Evolutionary conservation across 2,797 vertebrate genomes (phyloP).

Genomic region (Malacoctenus gilli): DNA sequence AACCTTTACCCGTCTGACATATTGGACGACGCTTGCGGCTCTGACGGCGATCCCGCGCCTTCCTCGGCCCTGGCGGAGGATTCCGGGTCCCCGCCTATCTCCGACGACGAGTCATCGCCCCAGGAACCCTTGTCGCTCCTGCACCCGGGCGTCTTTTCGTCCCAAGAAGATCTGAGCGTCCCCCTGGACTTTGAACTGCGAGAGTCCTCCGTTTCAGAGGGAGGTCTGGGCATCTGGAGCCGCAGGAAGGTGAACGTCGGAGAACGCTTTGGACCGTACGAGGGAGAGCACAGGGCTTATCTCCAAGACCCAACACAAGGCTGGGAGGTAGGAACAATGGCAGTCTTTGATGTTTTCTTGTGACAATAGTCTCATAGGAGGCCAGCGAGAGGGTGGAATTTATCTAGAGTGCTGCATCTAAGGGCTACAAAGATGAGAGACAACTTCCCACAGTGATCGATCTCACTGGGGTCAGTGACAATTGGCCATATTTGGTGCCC

Average conservation of each 20-base stretch:
- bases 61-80: conserved; percentile 78
- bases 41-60: conserved; percentile 79
- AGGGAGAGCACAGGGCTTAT: conserved; percentile 83
- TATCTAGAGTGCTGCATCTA: no score
- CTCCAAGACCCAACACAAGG: conserved; percentile 85
- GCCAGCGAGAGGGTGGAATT: no score
- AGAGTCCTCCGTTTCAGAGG: conserved; percentile 84
- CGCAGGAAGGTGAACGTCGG: conserved; percentile 88
- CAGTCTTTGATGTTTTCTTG: no score
- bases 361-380: no score
- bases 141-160: conserved; percentile 84
- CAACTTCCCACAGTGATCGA: no score
- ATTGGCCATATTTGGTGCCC: no score
- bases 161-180: conserved; percentile 84
- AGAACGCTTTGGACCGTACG: conserved; percentile 92
- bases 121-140: conserved; percentile 84
- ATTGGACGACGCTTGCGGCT: conserved; percentile 82
- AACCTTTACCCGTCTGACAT: conserved; percentile 84
- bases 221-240: conserved; percentile 92
- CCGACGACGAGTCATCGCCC: conserved; percentile 86
- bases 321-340: conserved; percentile 90
- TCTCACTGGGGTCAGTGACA: no score
- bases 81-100: conserved; percentile 84
- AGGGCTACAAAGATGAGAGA: no score
- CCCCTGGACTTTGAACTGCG: conserved; percentile 93